Evolutionary conservation across 1,140 invertebrate genomes (phyloP), one percentile per base, ranked within the genome.

Genomic region (Pogonognathellus flavescens): DNA sequence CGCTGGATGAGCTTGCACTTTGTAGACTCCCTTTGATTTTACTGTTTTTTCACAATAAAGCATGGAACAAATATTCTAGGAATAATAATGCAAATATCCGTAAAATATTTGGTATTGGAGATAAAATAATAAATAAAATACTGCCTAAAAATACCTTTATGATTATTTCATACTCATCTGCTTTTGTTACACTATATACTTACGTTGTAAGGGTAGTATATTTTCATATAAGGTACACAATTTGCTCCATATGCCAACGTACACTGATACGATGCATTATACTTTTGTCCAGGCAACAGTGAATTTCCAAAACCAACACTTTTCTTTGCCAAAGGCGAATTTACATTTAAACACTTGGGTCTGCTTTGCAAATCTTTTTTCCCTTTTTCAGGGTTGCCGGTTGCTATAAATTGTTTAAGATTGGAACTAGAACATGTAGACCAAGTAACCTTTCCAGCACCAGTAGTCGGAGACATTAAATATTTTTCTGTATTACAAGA

Each of bases 401-500:
- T 82, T n/a, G 20, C 25, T 18, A 85, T 22, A 41, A 85, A 85
- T 22, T 85, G 11, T 81, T 57, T 85, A 16, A 85, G 5, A 66
- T 85, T 85, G 0, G 53, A 41, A 14, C 18, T 53, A 9, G 84
- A 85, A 55, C 84, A 85, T 53, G 18, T 81, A 1, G 84, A 85
- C 84, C 84, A 85, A 3, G 53, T 59, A 6, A 80, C 59, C 31
- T 85, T 85, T n/a, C 84, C 84, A 25, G 20, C 53, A n/a, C 84
- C 84, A 8, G 84, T 82, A 3, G 84, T 82, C 5, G 84, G 55
- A 9, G 84, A 85, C 84, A 85, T 85, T 13, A 85, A 16, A 52
- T 85, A 85, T 4, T 22, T 31, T 10, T 85, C 60, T 53, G 55
- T 9, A 52, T 85, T 31, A 70, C 84, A 85, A 16, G 6, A 13